Evolutionary conservation across 2,113 vertebrate genomes (phyloP).

Genomic region (Caloenas nicobarica): DNA sequence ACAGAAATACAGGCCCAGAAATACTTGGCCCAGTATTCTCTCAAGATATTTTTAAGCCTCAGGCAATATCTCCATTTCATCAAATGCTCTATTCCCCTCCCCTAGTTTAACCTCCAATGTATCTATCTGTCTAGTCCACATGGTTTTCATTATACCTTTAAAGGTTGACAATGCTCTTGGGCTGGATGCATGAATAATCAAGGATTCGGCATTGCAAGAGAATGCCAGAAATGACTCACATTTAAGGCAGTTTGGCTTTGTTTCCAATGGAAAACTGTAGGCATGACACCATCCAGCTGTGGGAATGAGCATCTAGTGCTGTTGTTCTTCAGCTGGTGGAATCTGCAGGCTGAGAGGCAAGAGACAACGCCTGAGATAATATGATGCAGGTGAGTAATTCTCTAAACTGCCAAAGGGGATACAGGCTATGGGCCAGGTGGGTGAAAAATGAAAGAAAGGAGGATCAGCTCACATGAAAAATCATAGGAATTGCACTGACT

Average conservation of each 20-base stretch:
- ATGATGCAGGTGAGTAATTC: neutral
- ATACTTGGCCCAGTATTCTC: neutral
- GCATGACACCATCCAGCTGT: neutral
- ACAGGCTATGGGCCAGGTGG: neutral
- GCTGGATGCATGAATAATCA: neutral
- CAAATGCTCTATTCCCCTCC: neutral
- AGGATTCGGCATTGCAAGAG: neutral
- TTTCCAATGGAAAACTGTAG: neutral
- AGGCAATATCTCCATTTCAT: neutral
- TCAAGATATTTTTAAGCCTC: neutral
- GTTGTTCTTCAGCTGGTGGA: neutral
- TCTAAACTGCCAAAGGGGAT: neutral
- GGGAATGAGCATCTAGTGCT: neutral
- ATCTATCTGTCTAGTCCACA: neutral
- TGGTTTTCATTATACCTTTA: neutral
- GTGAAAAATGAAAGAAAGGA: neutral
- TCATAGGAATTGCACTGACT: neutral
- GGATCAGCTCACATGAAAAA: neutral
- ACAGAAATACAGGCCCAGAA: neutral
- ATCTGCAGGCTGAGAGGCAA: neutral
- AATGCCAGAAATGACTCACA: neutral
- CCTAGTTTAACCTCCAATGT: neutral
- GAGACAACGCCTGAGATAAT: neutral
- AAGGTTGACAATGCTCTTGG: neutral
- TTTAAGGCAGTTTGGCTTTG: neutral